A percentile compares a stretch with the other conserved stretches of the same genome.
Evolutionary conservation across 2,888 invertebrate genomes (phyloP).

Genomic region (Thereva nobilitata): DNA sequence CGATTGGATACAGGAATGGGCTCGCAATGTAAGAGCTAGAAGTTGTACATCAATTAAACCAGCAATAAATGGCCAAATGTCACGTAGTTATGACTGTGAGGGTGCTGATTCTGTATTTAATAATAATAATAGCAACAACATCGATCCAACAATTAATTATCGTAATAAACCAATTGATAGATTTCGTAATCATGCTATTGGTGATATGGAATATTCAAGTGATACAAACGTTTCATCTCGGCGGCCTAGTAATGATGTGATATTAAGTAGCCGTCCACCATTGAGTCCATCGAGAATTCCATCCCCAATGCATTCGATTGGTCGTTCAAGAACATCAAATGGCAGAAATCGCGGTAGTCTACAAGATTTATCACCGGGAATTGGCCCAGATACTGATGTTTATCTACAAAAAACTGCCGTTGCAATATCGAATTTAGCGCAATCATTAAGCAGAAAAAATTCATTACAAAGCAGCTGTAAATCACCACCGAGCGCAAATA

Average conservation of each 20-base stretch:
- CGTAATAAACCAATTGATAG: conserved; percentile 52
- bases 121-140: conserved; percentile 49
- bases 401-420: conserved; percentile 63
- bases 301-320: conserved; percentile 72
- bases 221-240: conserved; percentile 48
- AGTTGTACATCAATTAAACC: conserved; percentile 44
- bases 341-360: conserved; percentile 54
- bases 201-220: conserved; percentile 56
- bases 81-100: conserved; percentile 56
- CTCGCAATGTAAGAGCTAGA: conserved; percentile 62
- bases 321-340: conserved; percentile 59
- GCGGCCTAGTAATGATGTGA: conserved; percentile 15
- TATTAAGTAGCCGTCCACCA: conserved; percentile 49
- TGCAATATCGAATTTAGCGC: conserved; percentile 53
- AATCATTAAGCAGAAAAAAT: conserved; percentile 54
- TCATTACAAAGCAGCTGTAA: conserved; percentile 54
- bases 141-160: conserved; percentile 43
- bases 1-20: conserved; percentile 69
- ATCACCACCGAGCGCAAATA: conserved; percentile 36
- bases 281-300: conserved; percentile 74
- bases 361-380: conserved; percentile 45
- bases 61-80: conserved; percentile 49
- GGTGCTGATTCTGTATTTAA: conserved; percentile 49
- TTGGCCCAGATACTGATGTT: conserved; percentile 56
- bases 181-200: conserved; percentile 49